Percentiles rank a stretch among this genome's conserved stretches.
phyloP scores from a whole-genome alignment of 2,797 vertebrate genomes.

The Chrysocyon brachyurus region DNA sequence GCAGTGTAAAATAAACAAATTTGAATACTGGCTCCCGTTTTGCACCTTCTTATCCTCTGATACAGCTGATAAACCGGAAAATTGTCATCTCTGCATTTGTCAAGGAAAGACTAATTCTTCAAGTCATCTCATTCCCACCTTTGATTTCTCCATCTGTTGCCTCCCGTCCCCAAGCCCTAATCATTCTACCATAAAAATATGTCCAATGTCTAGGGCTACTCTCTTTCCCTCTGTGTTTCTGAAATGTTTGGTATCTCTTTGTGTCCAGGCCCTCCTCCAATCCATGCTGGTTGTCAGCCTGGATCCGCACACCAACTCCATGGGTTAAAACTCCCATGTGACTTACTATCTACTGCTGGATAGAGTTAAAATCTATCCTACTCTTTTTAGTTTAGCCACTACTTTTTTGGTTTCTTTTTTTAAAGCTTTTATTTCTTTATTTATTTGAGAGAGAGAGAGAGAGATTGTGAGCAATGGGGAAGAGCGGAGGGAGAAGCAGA shows the following conservation, averaged over 20 bases:
- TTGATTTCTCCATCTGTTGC: not conserved
- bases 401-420: too few relatives aligned
- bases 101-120: not conserved
- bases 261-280: not conserved
- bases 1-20: not conserved
- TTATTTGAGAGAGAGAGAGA: too few relatives aligned
- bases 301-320: not conserved
- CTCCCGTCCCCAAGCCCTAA: not conserved
- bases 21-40: not conserved
- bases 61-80: not conserved
- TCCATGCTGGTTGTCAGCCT: not conserved
- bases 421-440: too few relatives aligned
- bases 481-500: too few relatives aligned
- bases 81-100: not conserved
- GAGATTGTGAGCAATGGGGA: too few relatives aligned
- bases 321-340: not conserved
- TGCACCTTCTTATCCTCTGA: not conserved
- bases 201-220: not conserved
- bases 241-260: not conserved
- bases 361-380: not conserved
- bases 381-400: not conserved
- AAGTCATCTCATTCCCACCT: not conserved
- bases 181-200: not conserved
- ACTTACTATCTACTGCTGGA: not conserved
- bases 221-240: not conserved